Conservation (phyloP, 2,797 vertebrate genomes). For the Decapterus maruadsi region DNA sequence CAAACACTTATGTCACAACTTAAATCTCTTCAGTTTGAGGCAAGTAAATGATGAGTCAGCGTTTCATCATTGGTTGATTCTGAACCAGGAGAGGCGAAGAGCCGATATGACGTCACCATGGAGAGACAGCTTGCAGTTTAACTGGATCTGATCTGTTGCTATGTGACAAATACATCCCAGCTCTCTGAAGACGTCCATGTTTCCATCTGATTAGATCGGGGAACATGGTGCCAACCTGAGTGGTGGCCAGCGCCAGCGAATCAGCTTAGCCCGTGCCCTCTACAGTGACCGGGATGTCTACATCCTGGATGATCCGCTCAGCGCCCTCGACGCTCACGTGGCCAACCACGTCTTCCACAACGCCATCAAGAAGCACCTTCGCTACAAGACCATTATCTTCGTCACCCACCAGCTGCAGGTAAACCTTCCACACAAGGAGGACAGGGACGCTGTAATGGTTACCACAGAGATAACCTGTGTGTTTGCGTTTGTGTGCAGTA, state of each 20-base stretch:
- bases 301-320: constrained; percentile 94
- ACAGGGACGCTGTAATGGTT: neutral
- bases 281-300: constrained; percentile 93
- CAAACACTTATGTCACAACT: no score
- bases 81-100: no score
- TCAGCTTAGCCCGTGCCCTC: constrained; percentile 93
- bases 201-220: constrained; percentile 85
- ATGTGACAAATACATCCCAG: neutral
- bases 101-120: no score
- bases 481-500: constrained; percentile 84
- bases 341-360: constrained; percentile 95
- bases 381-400: constrained; percentile 91
- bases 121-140: no score
- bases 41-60: no score
- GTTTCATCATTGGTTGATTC: no score
- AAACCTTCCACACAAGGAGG: neutral
- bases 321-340: constrained; percentile 94
- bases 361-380: constrained; percentile 91
- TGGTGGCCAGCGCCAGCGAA: constrained; percentile 93
- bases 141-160: neutral
- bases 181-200: neutral
- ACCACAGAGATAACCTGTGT: constrained; percentile 3
- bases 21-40: no score
- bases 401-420: constrained; percentile 96
- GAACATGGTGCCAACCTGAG: constrained; percentile 93